Base-by-base conservation (phyloP, 2,113 vertebrate species). In the Microtus pennsylvanicus region DNA sequence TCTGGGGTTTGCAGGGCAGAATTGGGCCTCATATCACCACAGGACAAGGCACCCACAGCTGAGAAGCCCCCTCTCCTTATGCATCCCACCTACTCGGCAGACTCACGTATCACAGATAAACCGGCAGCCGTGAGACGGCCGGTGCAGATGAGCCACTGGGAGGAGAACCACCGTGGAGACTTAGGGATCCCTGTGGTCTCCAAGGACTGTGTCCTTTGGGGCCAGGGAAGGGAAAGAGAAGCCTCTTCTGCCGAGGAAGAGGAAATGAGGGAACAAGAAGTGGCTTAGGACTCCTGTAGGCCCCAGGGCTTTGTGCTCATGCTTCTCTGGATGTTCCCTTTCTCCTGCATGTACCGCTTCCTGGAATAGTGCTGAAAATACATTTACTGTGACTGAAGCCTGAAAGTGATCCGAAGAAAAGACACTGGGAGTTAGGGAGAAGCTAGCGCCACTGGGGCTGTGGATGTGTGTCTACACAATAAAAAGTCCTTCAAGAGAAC, bases 81-180 rank as follows among this genome's bases (percentile, higher is more conserved):
- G 89, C 45, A 58, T 17, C 42, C 75, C 58, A 67, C 22, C 45
- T 87, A 17, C 88, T 61, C 30, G 0, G 0, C 35, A 22, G 75
- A 70, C 45, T 47, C 22, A 50, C 28, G 47, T 9, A 69, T 76
- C 0, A 0, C 70, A 80, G 45, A 75, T 70, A 94, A 86, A 94
- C n/a, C 87, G 90, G 85, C 21, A 90, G 74, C 72, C 92, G 89
- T 58, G 65, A 97, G 58, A 91, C 28, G 80, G 94, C 50, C 1
- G 76, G 45, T 45, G 5, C 55, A 35, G 42, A 88, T 19, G 24
- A 28, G 47, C 58, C 61, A 58, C 45, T 61, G 28, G 45, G 38
- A 87, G 75, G 69, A 96, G 90, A 97, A 58, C 95, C 72, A 70
- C 55, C 30, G 70, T 3, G 38, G 83, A 35, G 58, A 80, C 42